Evolutionary conservation across 2,888 invertebrate genomes (phyloP), one percentile per base, ranked within the genome.

Genomic region (Enoplolaimus lenunculus): DNA sequence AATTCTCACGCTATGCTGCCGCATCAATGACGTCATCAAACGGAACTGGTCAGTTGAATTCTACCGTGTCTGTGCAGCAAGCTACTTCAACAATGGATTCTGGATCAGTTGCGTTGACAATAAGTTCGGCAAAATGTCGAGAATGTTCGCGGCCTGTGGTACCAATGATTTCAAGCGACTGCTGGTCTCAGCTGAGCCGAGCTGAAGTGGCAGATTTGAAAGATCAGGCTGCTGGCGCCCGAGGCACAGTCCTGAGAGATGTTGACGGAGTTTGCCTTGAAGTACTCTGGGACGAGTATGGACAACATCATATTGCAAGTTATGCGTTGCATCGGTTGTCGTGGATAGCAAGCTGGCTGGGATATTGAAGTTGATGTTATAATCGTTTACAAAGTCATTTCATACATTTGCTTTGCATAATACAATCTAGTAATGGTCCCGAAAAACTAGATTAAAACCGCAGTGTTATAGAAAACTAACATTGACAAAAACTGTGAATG

Each of bases 221-320:
- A 45, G 45, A 45, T 7, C 45, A 21, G 21, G 45, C 45, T 21
- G 7, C 21, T 7, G 45, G 7, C 45, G 45, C 21, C 45, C 45
- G 45, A 7, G 45, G 45, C 21, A 45, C 45, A 21, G 45, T 45
- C 7, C 21, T 45, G 45, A 7, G 45, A 13, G 45, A 45, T 45
- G 45, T 45, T 45, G 45, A 45, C 45, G 45, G 45, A 13, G 45
- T 62, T 31, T 62, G 64, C 64, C n/a, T 62, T 7, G 64, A 62
- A 31, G 64, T 62, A 16, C 30, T 31, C 28, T 62, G 64, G 64
- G 64, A 62, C 64, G 16, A 7, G 29, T 16, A 13, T 30, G 64
- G 64, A 13, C 64, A 62, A 28, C 64, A 62, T 31, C 64, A 62
- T 62, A 13, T 62, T 13, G 13, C 64, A 13, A 31, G 30, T n/a